phyloP scores from a whole-genome alignment of 2,888 invertebrate genomes.

The Pimpla rufipes region DNA sequence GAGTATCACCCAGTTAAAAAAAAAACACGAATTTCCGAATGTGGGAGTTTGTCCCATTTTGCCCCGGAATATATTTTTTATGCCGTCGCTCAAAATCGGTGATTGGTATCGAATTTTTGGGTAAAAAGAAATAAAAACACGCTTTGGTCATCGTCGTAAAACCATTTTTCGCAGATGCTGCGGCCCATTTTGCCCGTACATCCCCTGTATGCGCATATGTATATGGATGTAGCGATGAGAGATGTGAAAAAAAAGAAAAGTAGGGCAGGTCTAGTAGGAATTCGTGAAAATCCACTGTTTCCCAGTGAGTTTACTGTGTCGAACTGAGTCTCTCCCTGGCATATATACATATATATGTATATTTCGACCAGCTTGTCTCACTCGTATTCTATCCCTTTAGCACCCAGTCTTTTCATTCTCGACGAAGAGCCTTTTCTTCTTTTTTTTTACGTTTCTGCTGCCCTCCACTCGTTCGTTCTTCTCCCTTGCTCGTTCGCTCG shows the following conservation, averaged over 20 bases:
- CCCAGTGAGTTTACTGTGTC: slow-evolving; percentile 31
- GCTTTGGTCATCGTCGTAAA: no score
- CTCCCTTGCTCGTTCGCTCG: background rate
- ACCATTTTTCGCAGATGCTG: no score
- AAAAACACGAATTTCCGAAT: no score
- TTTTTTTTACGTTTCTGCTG: slow-evolving; percentile 1
- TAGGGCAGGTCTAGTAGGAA: slow-evolving; percentile 29
- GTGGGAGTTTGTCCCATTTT: no score
- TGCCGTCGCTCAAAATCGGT: no score
- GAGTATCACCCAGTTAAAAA: no score
- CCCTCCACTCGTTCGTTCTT: background rate
- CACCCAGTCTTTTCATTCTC: slow-evolving; percentile 15
- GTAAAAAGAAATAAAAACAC: no score
- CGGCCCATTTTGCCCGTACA: no score
- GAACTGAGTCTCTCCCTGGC: slow-evolving; percentile 6
- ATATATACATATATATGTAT: background rate
- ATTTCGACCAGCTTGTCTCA: background rate
- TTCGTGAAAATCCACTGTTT: slow-evolving; percentile 38
- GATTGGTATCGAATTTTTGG: no score
- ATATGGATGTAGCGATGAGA: background rate
- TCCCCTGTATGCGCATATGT: background rate
- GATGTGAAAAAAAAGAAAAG: slow-evolving; percentile 24
- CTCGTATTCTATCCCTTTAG: slow-evolving; percentile 14
- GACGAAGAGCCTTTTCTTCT: background rate
- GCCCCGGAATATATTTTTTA: no score